A percentile compares a stretch with the other conserved stretches of the same genome.
Evolutionary conservation across 1,140 invertebrate species (phyloP).

Genomic region (Hestina assimilis): DNA sequence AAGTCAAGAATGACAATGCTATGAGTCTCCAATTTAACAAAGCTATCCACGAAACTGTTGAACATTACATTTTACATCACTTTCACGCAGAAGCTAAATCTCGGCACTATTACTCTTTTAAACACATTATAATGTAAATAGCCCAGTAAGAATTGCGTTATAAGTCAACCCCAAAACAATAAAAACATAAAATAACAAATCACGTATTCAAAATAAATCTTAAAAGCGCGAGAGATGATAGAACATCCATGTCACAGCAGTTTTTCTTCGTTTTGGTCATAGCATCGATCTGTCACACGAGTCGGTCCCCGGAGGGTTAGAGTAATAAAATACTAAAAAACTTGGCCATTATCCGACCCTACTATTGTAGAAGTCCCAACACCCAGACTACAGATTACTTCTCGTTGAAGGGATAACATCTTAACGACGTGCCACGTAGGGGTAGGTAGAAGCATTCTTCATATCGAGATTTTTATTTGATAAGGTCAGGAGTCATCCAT

Average conservation of each 20-base stretch:
- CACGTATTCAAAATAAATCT: slow-evolving; percentile 4
- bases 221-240: slow-evolving; percentile 6
- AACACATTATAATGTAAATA: too few relatives aligned
- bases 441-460: slow-evolving; percentile 65
- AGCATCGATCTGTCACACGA: slow-evolving; percentile 60
- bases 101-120: too few relatives aligned
- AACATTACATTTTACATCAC: too few relatives aligned
- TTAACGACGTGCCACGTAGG: slow-evolving; percentile 67
- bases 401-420: slow-evolving; percentile 69
- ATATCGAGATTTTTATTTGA: slow-evolving; percentile 69
- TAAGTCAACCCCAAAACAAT: not conserved
- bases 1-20: slow-evolving; percentile 19
- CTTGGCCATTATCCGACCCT: slow-evolving; percentile 64
- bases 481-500: slow-evolving; percentile 63
- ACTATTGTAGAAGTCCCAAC: slow-evolving; percentile 60
- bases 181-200: not conserved
- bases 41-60: not conserved
- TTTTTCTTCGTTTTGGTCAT: slow-evolving; percentile 23
- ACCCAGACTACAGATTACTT: slow-evolving; percentile 66
- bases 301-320: slow-evolving; percentile 44
- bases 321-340: slow-evolving; percentile 67
- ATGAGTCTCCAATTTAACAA: not conserved
- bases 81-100: too few relatives aligned
- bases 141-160: not conserved
- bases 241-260: slow-evolving; percentile 9